These are phyloP conservation scores for Cranoglanis bouderius DNA, from an alignment of 2,113 vertebrate genomes.

Conservation along the genomic window DNA sequence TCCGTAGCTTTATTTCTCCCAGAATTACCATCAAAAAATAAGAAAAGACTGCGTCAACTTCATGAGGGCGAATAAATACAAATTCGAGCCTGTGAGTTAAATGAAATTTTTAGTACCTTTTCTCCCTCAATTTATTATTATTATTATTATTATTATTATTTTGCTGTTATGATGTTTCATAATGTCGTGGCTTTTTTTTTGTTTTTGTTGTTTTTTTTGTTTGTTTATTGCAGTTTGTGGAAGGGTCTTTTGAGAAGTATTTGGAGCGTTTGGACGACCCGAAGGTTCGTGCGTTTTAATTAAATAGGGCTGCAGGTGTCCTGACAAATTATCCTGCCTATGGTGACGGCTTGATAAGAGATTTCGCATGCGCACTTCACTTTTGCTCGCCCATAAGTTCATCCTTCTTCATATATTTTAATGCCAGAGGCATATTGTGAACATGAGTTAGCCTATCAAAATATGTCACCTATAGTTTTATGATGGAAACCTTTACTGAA, in stretches of 20 bases:
- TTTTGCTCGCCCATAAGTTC: not conserved
- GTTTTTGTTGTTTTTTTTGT: too few species aligned
- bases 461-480: not conserved
- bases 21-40: constrained; percentile 85
- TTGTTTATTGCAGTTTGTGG: constrained; percentile 81
- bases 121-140: not conserved
- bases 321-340: not conserved
- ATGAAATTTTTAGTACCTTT: not conserved
- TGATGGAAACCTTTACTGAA: not conserved
- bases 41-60: constrained; percentile 84
- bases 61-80: constrained; percentile 80
- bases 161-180: not conserved
- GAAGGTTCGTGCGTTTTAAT: constrained; percentile 68
- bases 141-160: too few species aligned
- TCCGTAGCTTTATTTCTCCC: constrained; percentile 81
- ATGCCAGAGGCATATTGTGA: not conserved
- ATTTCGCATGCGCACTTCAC: not conserved
- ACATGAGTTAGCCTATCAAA: not conserved
- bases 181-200: not conserved
- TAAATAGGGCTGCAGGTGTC: not conserved
- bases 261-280: constrained; percentile 91
- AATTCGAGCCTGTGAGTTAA: constrained; percentile 88
- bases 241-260: constrained; percentile 96
- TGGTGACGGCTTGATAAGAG: not conserved
- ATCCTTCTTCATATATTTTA: not conserved